A percentile compares a stretch with the other conserved stretches of the same genome.
Evolutionary conservation across 2,113 vertebrate genomes (phyloP).

Genomic region (Megaceryle torquata): DNA sequence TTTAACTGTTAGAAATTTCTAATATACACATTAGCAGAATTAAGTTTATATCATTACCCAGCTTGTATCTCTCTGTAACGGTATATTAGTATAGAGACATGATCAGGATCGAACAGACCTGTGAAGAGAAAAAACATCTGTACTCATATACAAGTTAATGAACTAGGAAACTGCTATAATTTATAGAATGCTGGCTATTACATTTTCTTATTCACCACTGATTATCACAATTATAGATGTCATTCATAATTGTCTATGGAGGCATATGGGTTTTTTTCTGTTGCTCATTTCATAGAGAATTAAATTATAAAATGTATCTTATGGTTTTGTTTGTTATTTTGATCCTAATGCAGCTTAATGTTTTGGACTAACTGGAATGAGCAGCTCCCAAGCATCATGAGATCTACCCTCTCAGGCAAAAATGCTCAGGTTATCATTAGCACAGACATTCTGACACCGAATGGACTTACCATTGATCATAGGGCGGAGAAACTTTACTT

Average conservation of each 20-base stretch:
- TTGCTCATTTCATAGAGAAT: not conserved
- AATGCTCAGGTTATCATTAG: slow-evolving; percentile 90
- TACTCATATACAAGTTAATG: not conserved
- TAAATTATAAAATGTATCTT: slow-evolving; percentile 39
- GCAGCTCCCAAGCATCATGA: slow-evolving; percentile 96
- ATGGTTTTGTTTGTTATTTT: slow-evolving; percentile 21
- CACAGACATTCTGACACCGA: slow-evolving; percentile 92
- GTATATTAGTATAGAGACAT: not conserved
- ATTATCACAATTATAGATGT: not conserved
- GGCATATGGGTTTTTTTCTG: not conserved
- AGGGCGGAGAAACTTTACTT: slow-evolving; percentile 95
- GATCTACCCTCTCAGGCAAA: slow-evolving; percentile 88
- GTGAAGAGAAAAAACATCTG: not conserved
- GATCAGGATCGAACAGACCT: not conserved
- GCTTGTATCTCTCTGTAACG: not conserved
- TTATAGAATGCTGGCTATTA: not conserved
- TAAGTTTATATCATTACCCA: not conserved
- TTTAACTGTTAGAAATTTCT: not conserved
- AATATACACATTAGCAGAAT: not conserved
- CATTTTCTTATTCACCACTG: not conserved
- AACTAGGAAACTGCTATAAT: not conserved
- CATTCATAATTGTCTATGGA: not conserved
- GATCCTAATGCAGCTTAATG: slow-evolving; percentile 86
- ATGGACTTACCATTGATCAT: slow-evolving; percentile 94
- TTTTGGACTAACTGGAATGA: slow-evolving; percentile 99